These are phyloP conservation scores for Epistrophella euchroma DNA, from an alignment of 2,888 invertebrate genomes.

Conservation along the genomic window DNA sequence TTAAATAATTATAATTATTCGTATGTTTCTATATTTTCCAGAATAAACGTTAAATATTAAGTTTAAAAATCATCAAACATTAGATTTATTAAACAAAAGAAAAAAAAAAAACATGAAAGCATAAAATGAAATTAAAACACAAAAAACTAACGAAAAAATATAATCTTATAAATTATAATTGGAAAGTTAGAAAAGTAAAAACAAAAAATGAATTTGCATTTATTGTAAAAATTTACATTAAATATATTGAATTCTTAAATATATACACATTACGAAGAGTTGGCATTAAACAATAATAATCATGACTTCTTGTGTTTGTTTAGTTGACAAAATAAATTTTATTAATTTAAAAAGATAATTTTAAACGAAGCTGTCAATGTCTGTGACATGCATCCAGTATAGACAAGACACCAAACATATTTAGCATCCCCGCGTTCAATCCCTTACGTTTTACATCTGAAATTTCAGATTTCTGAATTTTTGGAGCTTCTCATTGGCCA, in stretches of 20 bases:
- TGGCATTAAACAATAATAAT: slow-evolving; percentile 66
- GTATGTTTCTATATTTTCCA: slow-evolving; percentile 74
- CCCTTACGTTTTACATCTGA: no score
- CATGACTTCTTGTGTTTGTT: slow-evolving; percentile 35
- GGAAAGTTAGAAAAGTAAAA: slow-evolving; percentile 43
- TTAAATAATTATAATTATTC: slow-evolving; percentile 58
- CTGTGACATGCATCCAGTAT: no score
- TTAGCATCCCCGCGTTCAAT: no score
- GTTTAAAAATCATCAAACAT: slow-evolving; percentile 54
- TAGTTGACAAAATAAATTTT: background rate
- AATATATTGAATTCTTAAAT: slow-evolving; percentile 72
- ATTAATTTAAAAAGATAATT: background rate
- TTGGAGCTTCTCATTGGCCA: no score
- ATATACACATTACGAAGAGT: slow-evolving; percentile 74
- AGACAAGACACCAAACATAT: no score
- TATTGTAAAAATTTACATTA: slow-evolving; percentile 70
- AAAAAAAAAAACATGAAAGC: slow-evolving; percentile 10
- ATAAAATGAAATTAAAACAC: slow-evolving; percentile 7
- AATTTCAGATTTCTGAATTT: no score
- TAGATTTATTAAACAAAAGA: slow-evolving; percentile 27
- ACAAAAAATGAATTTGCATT: slow-evolving; percentile 59
- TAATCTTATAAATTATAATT: slow-evolving; percentile 17
- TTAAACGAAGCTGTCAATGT: no score
- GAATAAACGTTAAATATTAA: slow-evolving; percentile 59
- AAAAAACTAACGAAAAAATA: slow-evolving; percentile 24